Evolutionary conservation across 2,888 invertebrate species (phyloP).

Genomic region (Acleris emargana): DNA sequence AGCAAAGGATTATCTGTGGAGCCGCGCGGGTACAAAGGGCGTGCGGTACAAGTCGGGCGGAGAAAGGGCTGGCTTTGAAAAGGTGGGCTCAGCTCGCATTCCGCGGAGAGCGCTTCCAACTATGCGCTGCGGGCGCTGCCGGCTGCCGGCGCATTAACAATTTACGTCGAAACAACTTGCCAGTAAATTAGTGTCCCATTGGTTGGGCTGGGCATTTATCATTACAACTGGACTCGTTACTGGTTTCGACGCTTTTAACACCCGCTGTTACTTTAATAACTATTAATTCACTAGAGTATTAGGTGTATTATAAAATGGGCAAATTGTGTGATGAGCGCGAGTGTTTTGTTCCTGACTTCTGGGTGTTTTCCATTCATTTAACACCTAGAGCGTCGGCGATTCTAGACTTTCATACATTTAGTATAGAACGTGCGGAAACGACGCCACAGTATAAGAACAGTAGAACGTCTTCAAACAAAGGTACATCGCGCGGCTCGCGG

Average conservation of each 20-base stretch:
- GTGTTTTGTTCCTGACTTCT: no score
- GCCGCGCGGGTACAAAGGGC: constrained; percentile 37
- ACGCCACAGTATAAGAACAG: no score
- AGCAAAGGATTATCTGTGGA: constrained; percentile 42
- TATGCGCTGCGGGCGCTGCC: constrained; percentile 50
- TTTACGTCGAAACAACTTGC: constrained; percentile 31
- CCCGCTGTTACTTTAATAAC: constrained; percentile 9
- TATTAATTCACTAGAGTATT: constrained; percentile 14
- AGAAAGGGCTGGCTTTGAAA: constrained; percentile 52
- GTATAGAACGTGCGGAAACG: no score
- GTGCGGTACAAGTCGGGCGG: constrained; percentile 46
- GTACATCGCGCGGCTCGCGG: no score
- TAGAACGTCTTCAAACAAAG: no score
- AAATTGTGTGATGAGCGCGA: no score
- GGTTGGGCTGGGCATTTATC: constrained; percentile 29
- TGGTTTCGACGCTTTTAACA: constrained; percentile 3
- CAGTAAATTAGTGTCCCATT: constrained; percentile 35
- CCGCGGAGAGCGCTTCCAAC: constrained; percentile 56
- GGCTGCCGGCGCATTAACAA: constrained; percentile 18
- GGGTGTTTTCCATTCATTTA: no score
- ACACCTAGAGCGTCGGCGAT: no score
- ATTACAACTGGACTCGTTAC: constrained; percentile 31
- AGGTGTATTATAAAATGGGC: neutral
- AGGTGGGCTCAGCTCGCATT: constrained; percentile 55
- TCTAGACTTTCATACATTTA: no score